A percentile compares a stretch with the other conserved stretches of the same genome.
Conservation (phyloP, 2,797 vertebrate species). For the Halcyon smyrnensis region DNA sequence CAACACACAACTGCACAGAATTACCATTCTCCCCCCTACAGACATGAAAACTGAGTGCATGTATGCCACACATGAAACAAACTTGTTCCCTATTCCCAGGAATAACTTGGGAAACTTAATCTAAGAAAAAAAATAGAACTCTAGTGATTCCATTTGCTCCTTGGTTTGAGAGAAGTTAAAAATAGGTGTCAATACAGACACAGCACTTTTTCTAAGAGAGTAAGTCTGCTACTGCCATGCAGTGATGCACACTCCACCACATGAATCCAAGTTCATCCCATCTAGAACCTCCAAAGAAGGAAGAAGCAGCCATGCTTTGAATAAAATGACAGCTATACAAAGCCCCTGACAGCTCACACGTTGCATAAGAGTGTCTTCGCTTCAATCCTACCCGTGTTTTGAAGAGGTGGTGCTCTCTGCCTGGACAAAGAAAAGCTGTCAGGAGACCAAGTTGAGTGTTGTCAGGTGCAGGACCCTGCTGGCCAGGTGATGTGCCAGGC, state of each 20-base stretch:
- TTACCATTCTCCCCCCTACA: background rate
- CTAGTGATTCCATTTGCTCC: constrained; percentile 43
- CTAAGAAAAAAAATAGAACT: constrained; percentile 54
- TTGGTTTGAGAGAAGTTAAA: constrained; percentile 31
- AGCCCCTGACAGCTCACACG: background rate
- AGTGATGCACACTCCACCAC: background rate
- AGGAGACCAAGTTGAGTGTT: background rate
- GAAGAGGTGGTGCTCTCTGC: background rate
- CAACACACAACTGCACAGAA: background rate
- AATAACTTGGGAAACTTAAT: constrained; percentile 43
- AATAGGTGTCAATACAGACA: background rate
- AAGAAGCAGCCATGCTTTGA: background rate
- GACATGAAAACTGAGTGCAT: background rate
- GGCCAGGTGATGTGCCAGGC: background rate
- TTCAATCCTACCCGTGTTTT: fast-evolving
- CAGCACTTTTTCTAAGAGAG: background rate
- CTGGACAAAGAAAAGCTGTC: background rate
- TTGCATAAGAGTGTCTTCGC: background rate
- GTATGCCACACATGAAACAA: background rate
- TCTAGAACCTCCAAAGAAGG: background rate
- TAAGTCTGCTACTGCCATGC: background rate
- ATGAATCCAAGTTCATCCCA: background rate
- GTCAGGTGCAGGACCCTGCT: background rate
- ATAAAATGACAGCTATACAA: background rate
- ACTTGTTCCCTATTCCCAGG: constrained; percentile 13